Base-by-base conservation (phyloP, 2,888 invertebrate genomes). In the Caenorhabditis drosophilae region DNA sequence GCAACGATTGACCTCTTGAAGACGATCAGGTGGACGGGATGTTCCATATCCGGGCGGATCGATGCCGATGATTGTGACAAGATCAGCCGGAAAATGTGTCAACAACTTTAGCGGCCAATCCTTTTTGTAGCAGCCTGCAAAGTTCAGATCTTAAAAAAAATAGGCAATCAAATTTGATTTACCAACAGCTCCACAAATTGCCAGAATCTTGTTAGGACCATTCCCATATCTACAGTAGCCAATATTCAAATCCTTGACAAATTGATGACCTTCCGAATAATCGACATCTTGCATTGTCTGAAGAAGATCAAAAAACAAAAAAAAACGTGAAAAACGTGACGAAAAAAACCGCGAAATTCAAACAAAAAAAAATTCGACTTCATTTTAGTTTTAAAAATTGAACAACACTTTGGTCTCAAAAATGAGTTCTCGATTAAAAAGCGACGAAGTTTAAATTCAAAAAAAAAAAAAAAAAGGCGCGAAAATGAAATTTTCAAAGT, bases 31-130 rank as follows among this genome's bases (percentile, higher is more conserved):
- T 1, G 82, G 82, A 7, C 77, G 27, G 2, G 56, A 57, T n/a
- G 55, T 59, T 44, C 57, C 79, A 41, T 77, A 82, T 1, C 82
- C 82, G 0, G 82, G 82, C 9, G 82, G 82, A 60, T 82, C 82
- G 34, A 82, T 81, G 53, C 75, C 75, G 15, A 82, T 55, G n/a
- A 82, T 74, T 1, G 82, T 82, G n/a, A 73, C 72, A 12, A 70
- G 27, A 4, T 67, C 61, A 0, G 78, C 74, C 22, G 82, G 77
- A 41, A 82, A 82, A n/a, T 76, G 68, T 15, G 75, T 64, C 23
- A 82, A 49, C n/a, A 82, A 57, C 25, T 67, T 48, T 27, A 76
- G 60, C 12, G 82, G 82, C 56, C 73, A 82, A 48, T 82, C 82
- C 52, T 82, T 82, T 46, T 79, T 78, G 51, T 82, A 79, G 55